Percentiles rank a stretch among this genome's conserved stretches.
Evolutionary conservation across 1,140 invertebrate genomes (phyloP).

Genomic region (Holotrichia oblita): DNA sequence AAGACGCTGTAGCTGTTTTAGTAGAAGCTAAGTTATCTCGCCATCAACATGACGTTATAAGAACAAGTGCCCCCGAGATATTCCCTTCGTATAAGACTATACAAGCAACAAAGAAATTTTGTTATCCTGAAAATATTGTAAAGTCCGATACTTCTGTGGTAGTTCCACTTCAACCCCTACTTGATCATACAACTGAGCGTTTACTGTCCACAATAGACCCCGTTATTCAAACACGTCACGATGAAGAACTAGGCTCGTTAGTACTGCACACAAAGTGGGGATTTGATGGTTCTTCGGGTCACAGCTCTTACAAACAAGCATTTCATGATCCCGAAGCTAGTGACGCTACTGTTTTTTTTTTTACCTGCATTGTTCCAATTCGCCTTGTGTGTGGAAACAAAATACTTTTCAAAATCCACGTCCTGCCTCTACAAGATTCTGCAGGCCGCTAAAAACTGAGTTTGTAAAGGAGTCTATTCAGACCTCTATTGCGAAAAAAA

Average conservation of each 20-base stretch:
- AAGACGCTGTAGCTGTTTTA: conserved; percentile 24
- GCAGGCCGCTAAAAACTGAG: conserved; percentile 7
- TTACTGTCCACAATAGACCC: background rate
- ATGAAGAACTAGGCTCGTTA: background rate
- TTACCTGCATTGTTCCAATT: conserved; percentile 34
- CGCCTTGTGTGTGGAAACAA: conserved; percentile 12
- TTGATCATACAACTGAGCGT: conserved; percentile 7
- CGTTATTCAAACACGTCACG: background rate
- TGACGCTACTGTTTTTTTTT: conserved; percentile 12
- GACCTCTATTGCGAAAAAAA: no score
- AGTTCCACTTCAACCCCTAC: conserved; percentile 30
- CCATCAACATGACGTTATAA: background rate
- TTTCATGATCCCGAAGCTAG: conserved; percentile 6
- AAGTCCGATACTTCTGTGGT: background rate
- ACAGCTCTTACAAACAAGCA: conserved; percentile 37
- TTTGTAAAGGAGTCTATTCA: no score
- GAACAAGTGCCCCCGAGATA: background rate
- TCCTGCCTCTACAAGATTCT: conserved; percentile 21
- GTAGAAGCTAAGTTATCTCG: conserved; percentile 10
- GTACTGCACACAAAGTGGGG: conserved; percentile 9
- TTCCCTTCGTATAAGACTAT: conserved; percentile 29
- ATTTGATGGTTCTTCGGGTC: conserved; percentile 30
- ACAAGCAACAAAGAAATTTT: conserved; percentile 9
- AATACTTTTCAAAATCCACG: conserved; percentile 38
- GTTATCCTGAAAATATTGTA: conserved; percentile 33